Conservation (phyloP, 2,888 invertebrate species). For the Chironomus tentans region DNA sequence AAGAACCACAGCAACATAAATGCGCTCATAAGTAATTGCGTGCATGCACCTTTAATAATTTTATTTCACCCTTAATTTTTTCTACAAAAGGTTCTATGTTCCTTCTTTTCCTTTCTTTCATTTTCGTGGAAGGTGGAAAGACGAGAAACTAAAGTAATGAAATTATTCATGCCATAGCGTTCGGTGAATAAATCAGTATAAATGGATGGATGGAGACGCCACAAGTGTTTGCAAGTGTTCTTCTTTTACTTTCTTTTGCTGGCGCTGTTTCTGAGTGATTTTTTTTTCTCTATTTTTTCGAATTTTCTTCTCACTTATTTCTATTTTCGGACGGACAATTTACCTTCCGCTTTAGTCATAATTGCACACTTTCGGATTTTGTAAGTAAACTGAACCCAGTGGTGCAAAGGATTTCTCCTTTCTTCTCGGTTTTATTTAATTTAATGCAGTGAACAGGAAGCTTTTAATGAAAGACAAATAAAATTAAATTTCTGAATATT, state of each 20-base stretch:
- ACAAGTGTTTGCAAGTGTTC: conserved; percentile 12
- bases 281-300: neutral
- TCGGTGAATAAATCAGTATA: conserved; percentile 3
- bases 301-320: neutral
- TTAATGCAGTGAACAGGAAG: no score
- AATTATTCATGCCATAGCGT: conserved; percentile 7
- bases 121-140: neutral
- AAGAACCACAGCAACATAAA: no score
- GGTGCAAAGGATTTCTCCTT: no score
- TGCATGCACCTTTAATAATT: no score
- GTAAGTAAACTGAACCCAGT: neutral
- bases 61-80: no score
- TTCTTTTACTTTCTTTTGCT: neutral
- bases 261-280: neutral
- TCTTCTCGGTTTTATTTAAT: no score
- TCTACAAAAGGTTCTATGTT: no score
- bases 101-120: no score
- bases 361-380: neutral
- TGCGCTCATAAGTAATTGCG: no score
- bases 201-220: conserved; percentile 4
- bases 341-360: neutral
- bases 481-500: no score
- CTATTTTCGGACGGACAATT: neutral
- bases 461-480: no score
- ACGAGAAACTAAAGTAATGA: neutral